Evolutionary conservation across 2,888 invertebrate species (phyloP).

Genomic region (Ecdyonurus torrentis): DNA sequence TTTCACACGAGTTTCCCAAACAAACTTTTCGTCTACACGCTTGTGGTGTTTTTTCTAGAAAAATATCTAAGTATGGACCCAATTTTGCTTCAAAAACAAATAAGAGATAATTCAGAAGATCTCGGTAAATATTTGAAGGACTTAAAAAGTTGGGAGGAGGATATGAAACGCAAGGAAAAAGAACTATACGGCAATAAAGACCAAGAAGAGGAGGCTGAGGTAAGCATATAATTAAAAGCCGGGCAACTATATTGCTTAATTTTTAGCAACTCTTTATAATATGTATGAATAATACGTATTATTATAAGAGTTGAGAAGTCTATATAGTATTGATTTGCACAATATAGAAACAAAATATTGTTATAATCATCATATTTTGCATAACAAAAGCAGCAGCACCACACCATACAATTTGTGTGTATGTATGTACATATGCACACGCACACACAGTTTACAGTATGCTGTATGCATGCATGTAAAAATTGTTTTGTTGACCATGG

Average conservation of each 20-base stretch:
- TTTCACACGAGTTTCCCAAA: background rate
- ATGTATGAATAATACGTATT: too few relatives aligned
- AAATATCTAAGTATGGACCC: constrained; percentile 24
- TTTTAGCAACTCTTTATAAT: too few relatives aligned
- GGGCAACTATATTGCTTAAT: too few relatives aligned
- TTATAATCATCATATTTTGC: background rate
- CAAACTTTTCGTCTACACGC: background rate
- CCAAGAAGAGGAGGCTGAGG: background rate
- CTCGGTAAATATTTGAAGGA: constrained; percentile 52
- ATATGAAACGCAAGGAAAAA: constrained; percentile 54
- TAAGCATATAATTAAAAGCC: too few relatives aligned
- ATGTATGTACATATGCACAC: background rate
- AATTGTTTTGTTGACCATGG: too few relatives aligned
- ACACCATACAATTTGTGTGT: too few relatives aligned
- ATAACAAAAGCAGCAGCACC: too few relatives aligned
- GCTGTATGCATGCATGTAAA: background rate
- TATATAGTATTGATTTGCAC: too few relatives aligned
- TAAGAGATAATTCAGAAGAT: constrained; percentile 52
- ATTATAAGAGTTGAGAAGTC: too few relatives aligned
- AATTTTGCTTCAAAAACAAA: constrained; percentile 48
- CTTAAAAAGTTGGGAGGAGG: constrained; percentile 50
- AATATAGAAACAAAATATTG: background rate
- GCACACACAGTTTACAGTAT: background rate
- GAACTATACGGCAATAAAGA: constrained; percentile 27
- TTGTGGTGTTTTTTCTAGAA: background rate